These are phyloP conservation scores for Nyctalus aviator DNA, from an alignment of 2,797 vertebrate genomes.

Conservation along the genomic window DNA sequence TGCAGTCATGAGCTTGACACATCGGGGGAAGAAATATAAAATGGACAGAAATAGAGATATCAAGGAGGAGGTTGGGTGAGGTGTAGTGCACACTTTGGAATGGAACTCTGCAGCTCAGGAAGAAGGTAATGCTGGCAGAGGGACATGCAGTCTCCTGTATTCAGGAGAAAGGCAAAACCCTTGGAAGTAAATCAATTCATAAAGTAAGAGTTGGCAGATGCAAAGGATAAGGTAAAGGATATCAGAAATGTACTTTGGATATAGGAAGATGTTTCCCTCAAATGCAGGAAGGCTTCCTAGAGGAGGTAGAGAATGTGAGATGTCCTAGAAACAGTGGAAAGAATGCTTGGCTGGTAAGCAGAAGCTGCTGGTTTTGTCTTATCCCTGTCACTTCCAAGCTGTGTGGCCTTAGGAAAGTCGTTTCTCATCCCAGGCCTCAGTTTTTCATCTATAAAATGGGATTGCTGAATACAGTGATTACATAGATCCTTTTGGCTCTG, in stretches of 20 bases:
- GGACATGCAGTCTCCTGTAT: conserved; percentile 25
- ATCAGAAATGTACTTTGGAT: conserved; percentile 34
- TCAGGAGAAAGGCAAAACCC: conserved; percentile 29
- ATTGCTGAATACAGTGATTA: neutral
- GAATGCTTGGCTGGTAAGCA: neutral
- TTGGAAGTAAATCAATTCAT: conserved; percentile 15
- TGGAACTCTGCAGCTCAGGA: conserved; percentile 37
- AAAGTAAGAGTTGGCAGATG: conserved; percentile 18
- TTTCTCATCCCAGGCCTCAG: conserved; percentile 3
- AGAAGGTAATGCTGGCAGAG: neutral
- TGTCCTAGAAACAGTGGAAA: conserved; percentile 10
- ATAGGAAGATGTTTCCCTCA: conserved; percentile 4
- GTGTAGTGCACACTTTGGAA: neutral
- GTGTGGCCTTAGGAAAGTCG: neutral
- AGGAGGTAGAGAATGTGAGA: conserved; percentile 33
- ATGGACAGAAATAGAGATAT: conserved; percentile 45
- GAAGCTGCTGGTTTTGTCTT: conserved; percentile 21
- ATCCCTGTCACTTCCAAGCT: neutral
- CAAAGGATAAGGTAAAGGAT: conserved; percentile 56
- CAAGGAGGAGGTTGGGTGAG: neutral
- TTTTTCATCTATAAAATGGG: conserved; percentile 42
- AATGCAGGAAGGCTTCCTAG: conserved; percentile 35
- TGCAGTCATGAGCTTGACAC: conserved; percentile 44
- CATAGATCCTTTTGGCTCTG: neutral
- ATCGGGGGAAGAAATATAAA: conserved; percentile 20